Evolutionary conservation across 2,797 vertebrate species (phyloP).

Genomic region (Atherinosoma microstoma): DNA sequence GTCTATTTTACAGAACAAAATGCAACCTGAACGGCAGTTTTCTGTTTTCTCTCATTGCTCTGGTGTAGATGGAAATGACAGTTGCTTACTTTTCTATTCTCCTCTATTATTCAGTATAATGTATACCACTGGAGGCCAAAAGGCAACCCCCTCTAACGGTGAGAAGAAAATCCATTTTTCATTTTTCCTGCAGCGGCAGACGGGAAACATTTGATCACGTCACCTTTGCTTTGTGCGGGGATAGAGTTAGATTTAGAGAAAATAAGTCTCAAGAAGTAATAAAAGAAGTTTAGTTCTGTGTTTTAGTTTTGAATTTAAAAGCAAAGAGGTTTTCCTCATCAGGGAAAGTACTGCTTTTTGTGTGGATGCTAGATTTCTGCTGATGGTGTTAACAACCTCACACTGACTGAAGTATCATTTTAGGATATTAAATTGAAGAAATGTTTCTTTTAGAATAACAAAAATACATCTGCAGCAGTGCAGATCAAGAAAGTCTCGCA

Average conservation of each 20-base stretch:
- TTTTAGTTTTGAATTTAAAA: neutral
- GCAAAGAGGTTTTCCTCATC: neutral
- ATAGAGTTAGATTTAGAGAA: conserved; percentile 11
- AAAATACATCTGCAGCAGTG: neutral
- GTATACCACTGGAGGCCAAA: conserved; percentile 14
- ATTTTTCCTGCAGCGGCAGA: conserved; percentile 15
- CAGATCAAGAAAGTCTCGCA: neutral
- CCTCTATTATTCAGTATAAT: conserved; percentile 31
- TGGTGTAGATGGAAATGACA: conserved; percentile 15
- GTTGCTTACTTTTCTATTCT: conserved; percentile 29
- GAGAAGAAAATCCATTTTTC: conserved; percentile 36
- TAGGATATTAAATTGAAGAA: neutral
- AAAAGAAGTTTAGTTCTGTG: neutral
- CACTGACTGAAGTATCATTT: neutral
- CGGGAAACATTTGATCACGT: conserved; percentile 23
- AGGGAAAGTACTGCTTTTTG: neutral
- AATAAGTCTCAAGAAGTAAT: neutral
- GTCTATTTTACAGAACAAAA: neutral
- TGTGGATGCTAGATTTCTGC: neutral
- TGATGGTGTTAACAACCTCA: neutral
- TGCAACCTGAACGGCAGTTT: conserved; percentile 1
- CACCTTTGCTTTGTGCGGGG: conserved; percentile 34
- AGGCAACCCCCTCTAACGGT: neutral
- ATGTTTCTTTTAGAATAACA: neutral
- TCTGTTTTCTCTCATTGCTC: neutral